Evolutionary conservation across 2,113 vertebrate species (phyloP).

Genomic region (Nothocercus julius): DNA sequence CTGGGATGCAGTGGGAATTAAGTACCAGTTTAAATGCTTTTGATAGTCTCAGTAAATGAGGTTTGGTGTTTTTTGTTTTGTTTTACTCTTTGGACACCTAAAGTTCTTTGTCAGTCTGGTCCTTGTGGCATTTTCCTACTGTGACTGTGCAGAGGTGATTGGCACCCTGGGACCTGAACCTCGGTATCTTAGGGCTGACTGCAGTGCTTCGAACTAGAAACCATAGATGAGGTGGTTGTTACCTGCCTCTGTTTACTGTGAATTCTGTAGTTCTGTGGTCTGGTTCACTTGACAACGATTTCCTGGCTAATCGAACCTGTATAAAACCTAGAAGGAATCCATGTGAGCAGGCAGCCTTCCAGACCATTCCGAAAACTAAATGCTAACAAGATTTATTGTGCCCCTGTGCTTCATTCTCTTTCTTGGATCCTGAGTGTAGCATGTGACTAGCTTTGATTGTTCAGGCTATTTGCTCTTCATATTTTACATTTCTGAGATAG

Average conservation of each 20-base stretch:
- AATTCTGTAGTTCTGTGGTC: constrained; percentile 1
- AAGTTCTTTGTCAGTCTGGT: rapidly evolving
- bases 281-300: constrained; percentile 19
- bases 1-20: neutral
- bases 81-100: neutral
- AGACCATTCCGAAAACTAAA: constrained; percentile 44
- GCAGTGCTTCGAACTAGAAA: neutral
- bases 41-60: neutral
- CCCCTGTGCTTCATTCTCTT: neutral
- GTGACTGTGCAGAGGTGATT: rapidly evolving
- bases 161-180: neutral
- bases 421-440: constrained; percentile 23
- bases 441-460: constrained; percentile 46
- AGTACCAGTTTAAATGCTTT: neutral
- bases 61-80: neutral
- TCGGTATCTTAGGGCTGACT: neutral
- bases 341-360: constrained; percentile 39
- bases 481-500: constrained; percentile 44
- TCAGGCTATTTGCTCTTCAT: constrained; percentile 48
- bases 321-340: constrained; percentile 38
- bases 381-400: constrained; percentile 54
- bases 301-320: constrained; percentile 50
- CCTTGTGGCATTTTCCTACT: neutral
- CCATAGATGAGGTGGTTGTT: neutral
- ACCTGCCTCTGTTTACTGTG: constrained; percentile 15